phyloP scores from a whole-genome alignment of 2,113 vertebrate species.

The Ptyas mucosa region DNA sequence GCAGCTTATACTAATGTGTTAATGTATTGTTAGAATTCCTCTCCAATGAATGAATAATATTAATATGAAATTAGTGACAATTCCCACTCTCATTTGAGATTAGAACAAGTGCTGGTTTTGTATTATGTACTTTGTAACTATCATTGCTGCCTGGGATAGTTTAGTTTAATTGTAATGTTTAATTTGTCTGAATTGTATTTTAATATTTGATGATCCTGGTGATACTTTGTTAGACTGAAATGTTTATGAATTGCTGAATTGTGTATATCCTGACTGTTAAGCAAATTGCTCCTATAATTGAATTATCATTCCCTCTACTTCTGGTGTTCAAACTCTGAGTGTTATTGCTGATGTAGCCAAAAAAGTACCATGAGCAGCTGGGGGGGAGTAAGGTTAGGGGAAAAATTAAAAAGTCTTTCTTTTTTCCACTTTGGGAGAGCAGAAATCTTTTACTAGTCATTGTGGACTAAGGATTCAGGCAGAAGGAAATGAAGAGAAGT shows the following conservation, averaged over 20 bases:
- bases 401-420: neutral
- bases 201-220: constrained; percentile 15
- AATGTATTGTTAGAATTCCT: neutral
- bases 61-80: neutral
- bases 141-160: neutral
- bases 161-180: constrained; percentile 9
- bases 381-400: neutral
- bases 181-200: neutral
- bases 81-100: neutral
- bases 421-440: neutral
- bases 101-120: neutral
- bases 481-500: neutral
- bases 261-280: neutral
- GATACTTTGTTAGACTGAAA: neutral
- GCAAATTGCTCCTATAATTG: constrained; percentile 8
- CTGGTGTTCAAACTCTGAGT: neutral
- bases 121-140: neutral
- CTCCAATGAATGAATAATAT: neutral
- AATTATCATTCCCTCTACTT: neutral
- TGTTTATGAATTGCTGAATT: constrained; percentile 7
- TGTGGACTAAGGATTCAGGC: neutral
- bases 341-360: neutral
- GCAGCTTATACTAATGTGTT: no score
- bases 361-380: neutral
- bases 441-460: neutral